Percentiles rank a stretch among this genome's conserved stretches.
Conservation (phyloP, 2,888 invertebrate genomes). For the Dascillus cervinus region DNA sequence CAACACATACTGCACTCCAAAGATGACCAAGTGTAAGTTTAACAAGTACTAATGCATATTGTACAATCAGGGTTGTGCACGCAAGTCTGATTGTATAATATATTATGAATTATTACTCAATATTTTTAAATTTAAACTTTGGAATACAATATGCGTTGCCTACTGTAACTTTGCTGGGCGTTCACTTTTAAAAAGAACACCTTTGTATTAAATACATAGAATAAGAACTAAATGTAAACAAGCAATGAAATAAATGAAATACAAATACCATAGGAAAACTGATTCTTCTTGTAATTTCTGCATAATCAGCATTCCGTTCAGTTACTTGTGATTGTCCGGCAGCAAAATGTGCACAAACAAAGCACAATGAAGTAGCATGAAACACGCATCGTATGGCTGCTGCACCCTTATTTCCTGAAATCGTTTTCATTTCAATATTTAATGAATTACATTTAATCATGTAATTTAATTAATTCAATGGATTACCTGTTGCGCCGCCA, state of each 20-base stretch:
- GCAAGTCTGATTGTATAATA: no score
- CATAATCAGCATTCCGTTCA: constrained; percentile 94
- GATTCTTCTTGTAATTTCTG: constrained; percentile 88
- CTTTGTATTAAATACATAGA: neutral
- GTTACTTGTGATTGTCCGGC: constrained; percentile 94
- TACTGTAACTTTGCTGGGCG: no score
- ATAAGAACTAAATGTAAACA: neutral
- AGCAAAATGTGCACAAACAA: constrained; percentile 98
- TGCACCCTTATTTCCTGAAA: constrained; percentile 84
- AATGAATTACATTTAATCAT: constrained; percentile 3
- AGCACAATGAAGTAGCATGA: constrained; percentile 91
- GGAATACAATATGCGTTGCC: no score
- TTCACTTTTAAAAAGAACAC: no score
- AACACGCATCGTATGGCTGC: constrained; percentile 87
- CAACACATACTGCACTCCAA: no score
- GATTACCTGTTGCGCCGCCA: constrained; percentile 81
- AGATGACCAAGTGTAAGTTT: no score
- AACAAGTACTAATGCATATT: no score
- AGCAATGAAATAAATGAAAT: neutral
- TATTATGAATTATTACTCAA: no score
- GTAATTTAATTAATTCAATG: constrained; percentile 14
- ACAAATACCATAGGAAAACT: constrained; percentile 69
- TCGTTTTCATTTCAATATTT: neutral
- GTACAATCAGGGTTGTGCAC: no score
- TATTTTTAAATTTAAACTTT: no score